Evolutionary conservation across 2,888 invertebrate species (phyloP).

Genomic region (Chaitophorus viminalis): DNA sequence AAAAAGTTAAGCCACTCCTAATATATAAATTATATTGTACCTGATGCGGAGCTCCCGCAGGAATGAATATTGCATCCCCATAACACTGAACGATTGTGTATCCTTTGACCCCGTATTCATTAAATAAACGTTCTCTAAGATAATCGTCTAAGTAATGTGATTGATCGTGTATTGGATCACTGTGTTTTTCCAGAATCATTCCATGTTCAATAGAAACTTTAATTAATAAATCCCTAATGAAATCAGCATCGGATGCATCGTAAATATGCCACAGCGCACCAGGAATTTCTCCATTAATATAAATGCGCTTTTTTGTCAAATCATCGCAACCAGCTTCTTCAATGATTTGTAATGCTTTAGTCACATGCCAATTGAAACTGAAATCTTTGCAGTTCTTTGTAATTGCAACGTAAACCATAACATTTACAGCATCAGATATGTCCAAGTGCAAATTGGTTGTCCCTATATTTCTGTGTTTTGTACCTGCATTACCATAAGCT

Average conservation of each 20-base stretch:
- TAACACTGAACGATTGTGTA: conserved; percentile 95
- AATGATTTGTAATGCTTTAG: conserved; percentile 87
- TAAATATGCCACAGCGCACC: conserved; percentile 99
- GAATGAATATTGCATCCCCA: conserved; percentile 97
- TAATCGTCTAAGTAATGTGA: conserved; percentile 92
- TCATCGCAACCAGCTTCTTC: conserved; percentile 94
- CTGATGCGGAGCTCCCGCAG: conserved; percentile 98
- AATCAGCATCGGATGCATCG: conserved; percentile 92
- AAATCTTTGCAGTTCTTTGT: conserved; percentile 83
- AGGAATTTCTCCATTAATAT: conserved; percentile 83
- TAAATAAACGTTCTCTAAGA: conserved; percentile 85
- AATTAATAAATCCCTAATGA: conserved; percentile 92
- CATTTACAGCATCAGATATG: conserved; percentile 96
- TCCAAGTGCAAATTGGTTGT: conserved; percentile 97
- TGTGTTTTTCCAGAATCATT: conserved; percentile 83
- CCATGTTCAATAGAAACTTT: conserved; percentile 80
- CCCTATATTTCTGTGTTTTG: conserved; percentile 79
- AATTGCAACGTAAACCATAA: conserved; percentile 95
- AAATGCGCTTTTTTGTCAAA: conserved; percentile 80
- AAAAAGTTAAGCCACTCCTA: too few relatives aligned
- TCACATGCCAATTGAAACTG: conserved; percentile 69
- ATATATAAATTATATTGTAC: too few relatives aligned
- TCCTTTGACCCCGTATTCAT: conserved; percentile 93
- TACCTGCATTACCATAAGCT: conserved; percentile 88
- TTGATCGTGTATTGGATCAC: conserved; percentile 98